Percentiles rank a stretch among this genome's conserved stretches.
Conservation (phyloP, 2,888 invertebrate species). For the Icerya purchasi region DNA sequence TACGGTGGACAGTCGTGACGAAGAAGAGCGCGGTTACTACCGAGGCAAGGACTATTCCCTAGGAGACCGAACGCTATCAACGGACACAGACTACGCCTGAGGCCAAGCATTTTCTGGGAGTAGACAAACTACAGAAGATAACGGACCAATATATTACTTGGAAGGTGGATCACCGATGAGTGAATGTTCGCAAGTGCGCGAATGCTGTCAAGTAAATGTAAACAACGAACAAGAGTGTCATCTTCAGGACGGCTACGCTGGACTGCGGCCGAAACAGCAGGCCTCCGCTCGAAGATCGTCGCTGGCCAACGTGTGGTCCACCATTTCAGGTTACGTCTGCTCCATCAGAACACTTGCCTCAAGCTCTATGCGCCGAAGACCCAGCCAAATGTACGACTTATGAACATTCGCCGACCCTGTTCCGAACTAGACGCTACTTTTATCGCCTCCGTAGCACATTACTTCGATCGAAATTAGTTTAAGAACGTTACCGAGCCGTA, state of each 20-base stretch:
- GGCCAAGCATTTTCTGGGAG: constrained; percentile 18
- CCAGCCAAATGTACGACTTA: constrained; percentile 10
- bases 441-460: no score
- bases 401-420: no score
- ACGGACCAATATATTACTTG: background rate
- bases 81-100: constrained; percentile 54
- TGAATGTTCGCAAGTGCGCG: background rate
- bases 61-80: constrained; percentile 36
- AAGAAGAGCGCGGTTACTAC: constrained; percentile 23
- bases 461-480: no score
- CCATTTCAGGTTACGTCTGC: constrained; percentile 28
- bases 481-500: no score
- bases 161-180: background rate
- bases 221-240: background rate
- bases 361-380: constrained; percentile 21
- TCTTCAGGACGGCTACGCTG: constrained; percentile 1
- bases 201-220: background rate
- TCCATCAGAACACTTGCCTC: constrained; percentile 27
- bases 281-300: constrained; percentile 19
- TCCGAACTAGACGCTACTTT: no score
- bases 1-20: constrained; percentile 23
- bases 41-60: constrained; percentile 24
- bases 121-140: constrained; percentile 13
- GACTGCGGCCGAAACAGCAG: background rate
- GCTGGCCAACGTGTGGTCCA: constrained; percentile 26